Conservation (phyloP, 2,797 vertebrate species). For the Delichon dasypus region DNA sequence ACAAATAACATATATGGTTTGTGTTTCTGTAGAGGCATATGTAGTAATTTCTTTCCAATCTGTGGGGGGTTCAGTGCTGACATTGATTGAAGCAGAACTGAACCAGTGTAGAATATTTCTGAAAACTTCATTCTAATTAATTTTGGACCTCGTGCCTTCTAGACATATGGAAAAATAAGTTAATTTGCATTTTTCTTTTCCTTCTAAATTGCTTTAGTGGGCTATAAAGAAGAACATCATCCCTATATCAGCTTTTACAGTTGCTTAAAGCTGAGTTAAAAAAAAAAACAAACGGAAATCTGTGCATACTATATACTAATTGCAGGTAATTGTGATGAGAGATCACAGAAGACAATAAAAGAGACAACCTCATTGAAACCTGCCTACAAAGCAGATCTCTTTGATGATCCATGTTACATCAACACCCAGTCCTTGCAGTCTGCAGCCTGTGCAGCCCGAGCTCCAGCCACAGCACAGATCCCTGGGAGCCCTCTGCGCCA, state of each 20-base stretch:
- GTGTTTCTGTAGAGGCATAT: background rate
- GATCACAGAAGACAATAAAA: slow-evolving; percentile 43
- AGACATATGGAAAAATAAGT: background rate
- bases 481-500: slow-evolving; percentile 39
- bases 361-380: slow-evolving; percentile 46
- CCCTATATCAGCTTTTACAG: background rate
- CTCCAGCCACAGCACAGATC: slow-evolving; percentile 1
- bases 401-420: slow-evolving; percentile 79
- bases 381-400: slow-evolving; percentile 66
- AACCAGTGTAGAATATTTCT: background rate
- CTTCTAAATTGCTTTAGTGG: background rate
- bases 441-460: background rate
- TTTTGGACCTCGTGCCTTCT: background rate
- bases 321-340: slow-evolving; percentile 64
- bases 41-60: background rate
- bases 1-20: background rate
- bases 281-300: background rate
- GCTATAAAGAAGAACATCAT: background rate
- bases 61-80: background rate
- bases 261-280: background rate
- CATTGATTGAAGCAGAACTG: background rate
- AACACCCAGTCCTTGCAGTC: slow-evolving; percentile 74
- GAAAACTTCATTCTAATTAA: background rate
- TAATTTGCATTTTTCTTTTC: slow-evolving; percentile 1
- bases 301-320: slow-evolving; percentile 7